Evolutionary conservation across 2,888 invertebrate genomes (phyloP).

Genomic region (Catocala sponsa): DNA sequence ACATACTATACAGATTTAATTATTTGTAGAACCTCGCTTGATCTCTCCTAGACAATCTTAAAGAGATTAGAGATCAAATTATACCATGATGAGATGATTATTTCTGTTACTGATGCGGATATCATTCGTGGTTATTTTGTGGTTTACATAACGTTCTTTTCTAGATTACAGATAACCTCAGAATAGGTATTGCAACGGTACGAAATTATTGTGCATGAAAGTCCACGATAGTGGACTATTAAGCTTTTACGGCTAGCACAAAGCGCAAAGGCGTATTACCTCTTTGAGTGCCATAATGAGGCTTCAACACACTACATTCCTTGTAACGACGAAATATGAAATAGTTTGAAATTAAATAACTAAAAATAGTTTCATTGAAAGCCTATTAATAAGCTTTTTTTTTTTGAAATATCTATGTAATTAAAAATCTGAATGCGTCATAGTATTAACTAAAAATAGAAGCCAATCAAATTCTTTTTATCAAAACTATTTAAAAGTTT

Average conservation of each 20-base stretch:
- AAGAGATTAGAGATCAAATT: constrained; percentile 9
- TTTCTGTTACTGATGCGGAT: neutral
- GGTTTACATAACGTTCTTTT: neutral
- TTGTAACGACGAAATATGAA: too few species aligned
- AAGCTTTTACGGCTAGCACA: too few species aligned
- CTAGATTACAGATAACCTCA: neutral
- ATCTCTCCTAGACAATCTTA: constrained; percentile 1
- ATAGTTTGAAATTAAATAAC: neutral
- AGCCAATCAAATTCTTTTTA: neutral
- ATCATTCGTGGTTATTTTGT: neutral
- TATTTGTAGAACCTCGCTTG: constrained; percentile 1
- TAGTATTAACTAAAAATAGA: neutral
- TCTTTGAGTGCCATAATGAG: too few species aligned
- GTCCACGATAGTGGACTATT: too few species aligned
- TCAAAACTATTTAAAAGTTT: neutral
- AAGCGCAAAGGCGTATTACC: too few species aligned
- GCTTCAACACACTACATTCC: too few species aligned
- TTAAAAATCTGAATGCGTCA: neutral
- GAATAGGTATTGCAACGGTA: too few species aligned
- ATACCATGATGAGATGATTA: neutral
- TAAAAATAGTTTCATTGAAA: neutral
- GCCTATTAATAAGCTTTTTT: neutral
- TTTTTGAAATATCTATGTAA: neutral
- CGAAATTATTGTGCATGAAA: too few species aligned
- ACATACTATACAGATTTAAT: neutral